These are phyloP conservation scores for Argyrosomus regius DNA, from an alignment of 2,797 vertebrate species.

Conservation along the genomic window DNA sequence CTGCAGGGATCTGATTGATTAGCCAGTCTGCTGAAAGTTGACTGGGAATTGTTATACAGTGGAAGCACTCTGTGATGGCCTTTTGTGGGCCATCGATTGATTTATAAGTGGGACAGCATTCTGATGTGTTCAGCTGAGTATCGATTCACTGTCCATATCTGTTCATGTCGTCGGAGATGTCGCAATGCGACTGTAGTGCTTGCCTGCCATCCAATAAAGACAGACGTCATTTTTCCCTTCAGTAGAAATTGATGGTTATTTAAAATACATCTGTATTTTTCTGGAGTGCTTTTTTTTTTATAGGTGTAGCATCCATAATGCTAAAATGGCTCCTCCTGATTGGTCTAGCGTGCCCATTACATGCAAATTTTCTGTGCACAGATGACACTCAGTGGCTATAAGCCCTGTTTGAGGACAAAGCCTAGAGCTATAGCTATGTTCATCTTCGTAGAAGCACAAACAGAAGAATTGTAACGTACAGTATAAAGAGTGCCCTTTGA, in stretches of 20 bases:
- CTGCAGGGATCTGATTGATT: constrained; percentile 66
- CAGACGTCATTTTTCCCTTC: not conserved
- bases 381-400: constrained; percentile 10
- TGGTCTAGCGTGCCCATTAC: constrained; percentile 5
- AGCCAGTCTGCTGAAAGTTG: constrained; percentile 50
- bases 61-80: constrained; percentile 57
- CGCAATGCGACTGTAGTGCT: constrained; percentile 33
- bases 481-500: constrained; percentile 7
- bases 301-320: not conserved
- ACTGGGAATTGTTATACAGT: constrained; percentile 59
- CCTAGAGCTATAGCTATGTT: not conserved
- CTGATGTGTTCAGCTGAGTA: constrained; percentile 67
- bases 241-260: constrained; percentile 8
- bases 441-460: not conserved
- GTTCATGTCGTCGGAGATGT: constrained; percentile 43
- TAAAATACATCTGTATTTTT: not conserved
- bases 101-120: constrained; percentile 72
- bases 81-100: constrained; percentile 73
- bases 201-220: constrained; percentile 15
- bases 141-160: constrained; percentile 66
- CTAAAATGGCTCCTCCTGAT: not conserved
- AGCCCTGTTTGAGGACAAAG: not conserved
- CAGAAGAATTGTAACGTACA: constrained; percentile 13
- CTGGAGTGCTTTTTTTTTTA: constrained; percentile 15
- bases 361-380: constrained; percentile 1